These are phyloP conservation scores for Microtus montanus DNA, from an alignment of 2,113 vertebrate genomes.

Conservation along the genomic window DNA sequence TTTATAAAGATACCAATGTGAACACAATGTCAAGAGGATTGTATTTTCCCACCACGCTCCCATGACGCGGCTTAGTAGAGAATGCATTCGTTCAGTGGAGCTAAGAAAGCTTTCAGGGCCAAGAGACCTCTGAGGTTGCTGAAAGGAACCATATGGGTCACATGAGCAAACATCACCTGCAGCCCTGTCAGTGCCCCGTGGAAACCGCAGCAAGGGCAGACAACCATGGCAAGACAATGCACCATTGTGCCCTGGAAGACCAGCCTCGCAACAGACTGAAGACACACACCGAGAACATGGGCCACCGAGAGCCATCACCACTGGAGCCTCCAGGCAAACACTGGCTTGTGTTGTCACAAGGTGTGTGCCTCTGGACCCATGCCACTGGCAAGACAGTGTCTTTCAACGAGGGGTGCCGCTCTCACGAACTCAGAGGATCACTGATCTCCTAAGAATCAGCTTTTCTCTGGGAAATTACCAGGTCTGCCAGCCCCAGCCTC, in stretches of 20 bases:
- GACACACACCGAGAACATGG: constrained; percentile 27
- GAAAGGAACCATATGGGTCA: neutral
- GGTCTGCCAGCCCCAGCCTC: neutral
- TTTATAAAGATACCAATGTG: neutral
- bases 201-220: neutral
- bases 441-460: neutral
- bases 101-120: constrained; percentile 22
- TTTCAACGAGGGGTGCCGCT: neutral
- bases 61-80: neutral
- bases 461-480: neutral
- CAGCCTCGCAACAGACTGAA: neutral
- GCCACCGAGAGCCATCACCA: neutral
- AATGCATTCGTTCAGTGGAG: neutral
- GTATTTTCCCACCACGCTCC: neutral
- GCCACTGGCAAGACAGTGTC: neutral
- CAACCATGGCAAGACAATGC: constrained; percentile 34
- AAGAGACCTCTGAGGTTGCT: neutral
- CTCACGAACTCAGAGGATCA: neutral
- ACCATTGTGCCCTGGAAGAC: neutral
- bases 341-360: constrained; percentile 13
- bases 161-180: constrained; percentile 23
- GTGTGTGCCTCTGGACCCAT: neutral
- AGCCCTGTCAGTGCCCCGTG: neutral
- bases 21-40: neutral
- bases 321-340: constrained; percentile 41